phyloP scores from a whole-genome alignment of 1,140 invertebrate genomes.

The Hyposmocoma kahamanoa region DNA sequence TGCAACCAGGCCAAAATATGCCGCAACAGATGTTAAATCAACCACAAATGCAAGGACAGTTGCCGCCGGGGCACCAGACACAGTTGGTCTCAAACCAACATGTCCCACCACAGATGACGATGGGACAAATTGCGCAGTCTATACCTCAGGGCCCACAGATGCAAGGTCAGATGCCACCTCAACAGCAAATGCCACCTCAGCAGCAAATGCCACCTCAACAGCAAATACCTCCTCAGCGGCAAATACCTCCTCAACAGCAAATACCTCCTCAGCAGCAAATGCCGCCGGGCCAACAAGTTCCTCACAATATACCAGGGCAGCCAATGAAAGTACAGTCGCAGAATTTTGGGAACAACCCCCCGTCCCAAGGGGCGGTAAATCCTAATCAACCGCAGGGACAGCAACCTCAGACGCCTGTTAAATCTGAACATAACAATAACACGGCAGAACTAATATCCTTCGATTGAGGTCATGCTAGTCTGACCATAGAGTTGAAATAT shows the following conservation, averaged over 20 bases:
- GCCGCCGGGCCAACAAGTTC: slow-evolving; percentile 13
- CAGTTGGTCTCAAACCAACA: slow-evolving; percentile 43
- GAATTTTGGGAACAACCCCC: not conserved
- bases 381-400: slow-evolving; percentile 33
- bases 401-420: slow-evolving; percentile 41
- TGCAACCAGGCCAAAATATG: slow-evolving; percentile 36
- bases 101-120: slow-evolving; percentile 40
- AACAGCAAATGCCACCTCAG: slow-evolving; percentile 14
- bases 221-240: slow-evolving; percentile 14
- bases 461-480: slow-evolving; percentile 69
- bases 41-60: slow-evolving; percentile 35
- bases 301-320: slow-evolving; percentile 14
- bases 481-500: slow-evolving; percentile 15
- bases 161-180: slow-evolving; percentile 22
- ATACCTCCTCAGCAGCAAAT: slow-evolving; percentile 11
- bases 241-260: slow-evolving; percentile 13
- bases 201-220: slow-evolving; percentile 8
- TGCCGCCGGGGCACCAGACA: slow-evolving; percentile 23
- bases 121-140: slow-evolving; percentile 42
- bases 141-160: slow-evolving; percentile 29
- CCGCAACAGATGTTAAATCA: slow-evolving; percentile 40
- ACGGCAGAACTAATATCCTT: slow-evolving; percentile 83
- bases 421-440: slow-evolving; percentile 70
- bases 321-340: slow-evolving; percentile 16
- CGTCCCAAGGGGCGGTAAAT: slow-evolving; percentile 19